A percentile compares a stretch with the other conserved stretches of the same genome.
phyloP scores from a whole-genome alignment of 2,113 vertebrate genomes.

The Climacteris rufus region DNA sequence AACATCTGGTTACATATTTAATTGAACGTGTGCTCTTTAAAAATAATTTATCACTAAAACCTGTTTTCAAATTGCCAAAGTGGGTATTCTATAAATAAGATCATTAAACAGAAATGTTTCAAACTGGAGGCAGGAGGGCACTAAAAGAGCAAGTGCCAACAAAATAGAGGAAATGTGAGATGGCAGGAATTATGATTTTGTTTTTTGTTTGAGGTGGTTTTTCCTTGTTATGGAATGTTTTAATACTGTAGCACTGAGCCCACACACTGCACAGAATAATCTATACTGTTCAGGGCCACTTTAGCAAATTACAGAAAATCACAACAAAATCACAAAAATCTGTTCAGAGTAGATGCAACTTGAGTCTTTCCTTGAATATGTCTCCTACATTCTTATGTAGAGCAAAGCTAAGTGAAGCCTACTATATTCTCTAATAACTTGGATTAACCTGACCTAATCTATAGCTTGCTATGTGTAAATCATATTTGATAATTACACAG shows the following conservation, averaged over 20 bases:
- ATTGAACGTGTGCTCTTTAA: background rate
- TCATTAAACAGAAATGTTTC: constrained; percentile 6
- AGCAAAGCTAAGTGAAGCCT: background rate
- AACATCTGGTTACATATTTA: constrained; percentile 22
- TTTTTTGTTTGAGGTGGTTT: background rate
- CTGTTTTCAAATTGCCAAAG: background rate
- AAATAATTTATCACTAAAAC: constrained; percentile 36
- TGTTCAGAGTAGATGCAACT: background rate
- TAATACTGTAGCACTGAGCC: background rate
- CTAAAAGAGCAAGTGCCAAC: background rate
- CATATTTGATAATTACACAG: background rate
- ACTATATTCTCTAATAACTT: background rate
- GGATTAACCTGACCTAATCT: background rate
- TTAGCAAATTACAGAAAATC: background rate
- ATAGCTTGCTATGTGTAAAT: background rate
- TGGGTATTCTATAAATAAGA: constrained; percentile 15
- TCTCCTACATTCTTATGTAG: background rate
- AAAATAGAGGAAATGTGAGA: background rate
- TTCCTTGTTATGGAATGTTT: background rate
- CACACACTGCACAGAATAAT: background rate
- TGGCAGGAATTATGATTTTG: background rate
- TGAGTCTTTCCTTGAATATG: background rate
- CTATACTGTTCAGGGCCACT: background rate
- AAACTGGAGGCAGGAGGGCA: background rate
- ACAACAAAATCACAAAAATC: background rate